Percentiles rank a stretch among this genome's conserved stretches.
phyloP scores from a whole-genome alignment of 2,888 invertebrate species.

The Cephus rjabovi region DNA sequence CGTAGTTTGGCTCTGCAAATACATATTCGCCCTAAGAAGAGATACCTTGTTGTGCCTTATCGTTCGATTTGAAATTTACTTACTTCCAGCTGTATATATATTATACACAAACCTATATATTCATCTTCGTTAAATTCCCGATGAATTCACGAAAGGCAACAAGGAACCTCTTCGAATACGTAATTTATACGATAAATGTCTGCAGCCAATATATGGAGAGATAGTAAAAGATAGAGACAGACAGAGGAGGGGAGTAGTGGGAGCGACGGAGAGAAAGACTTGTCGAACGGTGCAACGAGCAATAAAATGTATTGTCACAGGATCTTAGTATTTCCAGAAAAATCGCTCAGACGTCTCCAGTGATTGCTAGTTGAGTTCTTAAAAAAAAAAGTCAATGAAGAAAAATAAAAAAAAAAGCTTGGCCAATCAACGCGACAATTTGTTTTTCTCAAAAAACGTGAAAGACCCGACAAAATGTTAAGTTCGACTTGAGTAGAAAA shows the following conservation, averaged over 20 bases:
- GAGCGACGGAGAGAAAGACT: neutral
- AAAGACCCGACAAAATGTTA: neutral
- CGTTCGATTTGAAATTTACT: neutral
- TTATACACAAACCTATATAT: neutral
- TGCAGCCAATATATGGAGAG: neutral
- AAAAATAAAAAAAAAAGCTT: neutral
- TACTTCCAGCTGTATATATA: neutral
- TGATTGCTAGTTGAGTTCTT: neutral
- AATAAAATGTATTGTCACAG: neutral
- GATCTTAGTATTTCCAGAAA: neutral
- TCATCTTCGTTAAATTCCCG: neutral
- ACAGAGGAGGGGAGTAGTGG: neutral
- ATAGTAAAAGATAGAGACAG: neutral
- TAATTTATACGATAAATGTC: neutral
- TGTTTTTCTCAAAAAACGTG: neutral
- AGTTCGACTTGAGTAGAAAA: neutral
- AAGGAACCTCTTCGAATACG: neutral
- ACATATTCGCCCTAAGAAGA: neutral
- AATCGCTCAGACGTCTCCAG: neutral
- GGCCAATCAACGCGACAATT: neutral
- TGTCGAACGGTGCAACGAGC: neutral
- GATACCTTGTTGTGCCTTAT: neutral
- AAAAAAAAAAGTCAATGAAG: neutral
- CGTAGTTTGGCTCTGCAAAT: neutral
- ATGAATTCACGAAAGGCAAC: neutral